Evolutionary conservation across 1,140 invertebrate genomes (phyloP), one percentile per base, ranked within the genome.

Genomic region (Drosophila tropicalis): DNA sequence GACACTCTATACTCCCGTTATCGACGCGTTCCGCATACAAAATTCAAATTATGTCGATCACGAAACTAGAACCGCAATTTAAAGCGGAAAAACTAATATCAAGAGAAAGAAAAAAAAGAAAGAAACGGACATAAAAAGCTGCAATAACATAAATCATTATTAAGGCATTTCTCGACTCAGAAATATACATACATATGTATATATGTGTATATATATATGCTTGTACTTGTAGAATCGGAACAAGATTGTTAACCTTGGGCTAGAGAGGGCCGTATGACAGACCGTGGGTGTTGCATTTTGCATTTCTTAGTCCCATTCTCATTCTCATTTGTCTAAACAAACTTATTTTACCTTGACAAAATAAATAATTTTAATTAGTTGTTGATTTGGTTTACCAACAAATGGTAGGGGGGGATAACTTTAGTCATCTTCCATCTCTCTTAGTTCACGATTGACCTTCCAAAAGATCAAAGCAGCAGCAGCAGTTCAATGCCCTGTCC

Each of bases 11-110:
- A 36, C 47, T 61, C 63, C 41, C 62, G 62, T 70, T 85, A 66
- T 71, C 56, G 81, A 87, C 76, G 83, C 83, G 79, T 86, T 83
- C 79, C 83, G 83, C 83, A 87, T 87, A 79, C 79, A 83, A 87
- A 86, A 87, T 87, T 87, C 79, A 89, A 87, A 87, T 83, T 72
- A 72, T 79, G 70, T 80, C 82, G 82, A 56, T 62, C 29, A 29
- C 55, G 39, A 64, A 70, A 58, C 62, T 55, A 58, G 36, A 65
- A 19, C 65, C 65, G 55, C 73, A 72, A 67, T 54, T 67, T 72
- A 55, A 67, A 58, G 32, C 58, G 17, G 44, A 36, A 58, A 57
- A 15, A 57, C 29, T 9, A 47, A 44, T 7, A 44, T 29, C 13
- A 44, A 44, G 5, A 7, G 6, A 47, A 47, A 47, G 9, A 47